A percentile compares a stretch with the other conserved stretches of the same genome.
Evolutionary conservation across 1,140 invertebrate genomes (phyloP).

Genomic region (Muscidifurax raptorellus): DNA sequence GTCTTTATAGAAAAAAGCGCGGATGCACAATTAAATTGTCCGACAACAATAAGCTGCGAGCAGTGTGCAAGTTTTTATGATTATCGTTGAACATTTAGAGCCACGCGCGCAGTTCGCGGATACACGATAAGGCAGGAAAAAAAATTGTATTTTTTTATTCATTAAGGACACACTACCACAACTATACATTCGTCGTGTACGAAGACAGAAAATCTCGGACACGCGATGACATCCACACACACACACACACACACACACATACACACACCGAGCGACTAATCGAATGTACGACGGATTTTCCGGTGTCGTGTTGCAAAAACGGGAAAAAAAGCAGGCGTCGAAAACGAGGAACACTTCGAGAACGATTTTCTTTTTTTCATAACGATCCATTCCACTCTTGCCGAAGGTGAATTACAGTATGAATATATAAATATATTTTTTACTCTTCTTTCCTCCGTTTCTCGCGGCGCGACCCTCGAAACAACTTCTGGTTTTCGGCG

Average conservation of each 20-base stretch:
- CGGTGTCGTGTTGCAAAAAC: constrained; percentile 26
- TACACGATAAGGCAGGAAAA: background rate
- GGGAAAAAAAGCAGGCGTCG: background rate
- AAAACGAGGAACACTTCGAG: background rate
- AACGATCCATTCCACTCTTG: constrained; percentile 44
- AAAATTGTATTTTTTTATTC: constrained; percentile 33
- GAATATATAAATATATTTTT: constrained; percentile 50
- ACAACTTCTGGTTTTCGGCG: background rate
- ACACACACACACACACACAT: constrained; percentile 6
- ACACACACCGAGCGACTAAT: background rate
- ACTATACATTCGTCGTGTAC: background rate
- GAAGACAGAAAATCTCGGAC: constrained; percentile 12
- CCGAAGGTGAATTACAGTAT: constrained; percentile 30
- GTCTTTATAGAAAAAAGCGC: background rate
- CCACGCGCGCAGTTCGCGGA: background rate
- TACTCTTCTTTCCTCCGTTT: constrained; percentile 32
- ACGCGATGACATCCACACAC: background rate
- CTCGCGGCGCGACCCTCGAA: background rate
- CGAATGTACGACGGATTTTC: constrained; percentile 40
- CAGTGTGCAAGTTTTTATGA: background rate
- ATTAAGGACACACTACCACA: background rate
- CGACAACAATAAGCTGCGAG: background rate
- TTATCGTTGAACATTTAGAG: constrained; percentile 22
- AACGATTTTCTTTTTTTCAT: constrained; percentile 20
- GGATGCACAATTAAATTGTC: constrained; percentile 33